Evolutionary conservation across 2,888 invertebrate genomes (phyloP).

Genomic region (Isotomurus palustris): DNA sequence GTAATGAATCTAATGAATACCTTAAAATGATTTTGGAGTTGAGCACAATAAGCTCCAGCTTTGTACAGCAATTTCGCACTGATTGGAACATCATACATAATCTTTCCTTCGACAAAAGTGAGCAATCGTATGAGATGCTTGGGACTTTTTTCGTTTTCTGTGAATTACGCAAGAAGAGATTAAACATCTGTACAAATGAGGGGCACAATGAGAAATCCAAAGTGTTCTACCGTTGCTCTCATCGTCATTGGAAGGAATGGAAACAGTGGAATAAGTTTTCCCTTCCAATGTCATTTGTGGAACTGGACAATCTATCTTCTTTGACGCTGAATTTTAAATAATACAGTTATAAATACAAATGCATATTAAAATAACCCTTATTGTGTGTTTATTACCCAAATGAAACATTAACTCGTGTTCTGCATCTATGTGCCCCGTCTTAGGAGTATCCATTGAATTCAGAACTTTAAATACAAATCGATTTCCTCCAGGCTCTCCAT

Average conservation of each 20-base stretch:
- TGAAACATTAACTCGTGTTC: slow-evolving; percentile 70
- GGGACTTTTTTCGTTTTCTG: no score
- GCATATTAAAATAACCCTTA: no score
- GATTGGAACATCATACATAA: slow-evolving; percentile 60
- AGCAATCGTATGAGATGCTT: slow-evolving; percentile 69
- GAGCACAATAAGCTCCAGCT: slow-evolving; percentile 67
- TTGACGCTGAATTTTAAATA: slow-evolving; percentile 53
- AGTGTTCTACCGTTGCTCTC: slow-evolving; percentile 29
- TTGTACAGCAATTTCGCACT: slow-evolving; percentile 63
- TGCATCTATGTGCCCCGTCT: slow-evolving; percentile 63
- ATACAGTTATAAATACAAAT: slow-evolving; percentile 11
- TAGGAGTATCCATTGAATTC: slow-evolving; percentile 74
- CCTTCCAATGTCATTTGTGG: slow-evolving; percentile 67
- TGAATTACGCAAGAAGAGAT: no score
- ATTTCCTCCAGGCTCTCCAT: slow-evolving; percentile 18
- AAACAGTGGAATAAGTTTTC: slow-evolving; percentile 54
- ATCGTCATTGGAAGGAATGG: slow-evolving; percentile 13
- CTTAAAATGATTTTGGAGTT: slow-evolving; percentile 63
- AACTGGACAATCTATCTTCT: slow-evolving; percentile 63
- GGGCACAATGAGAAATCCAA: not conserved
- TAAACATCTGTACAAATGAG: no score
- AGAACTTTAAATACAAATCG: slow-evolving; percentile 72
- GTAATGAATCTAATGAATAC: slow-evolving; percentile 51
- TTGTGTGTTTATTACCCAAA: slow-evolving; percentile 54
- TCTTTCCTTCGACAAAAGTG: slow-evolving; percentile 68